phyloP scores from a whole-genome alignment of 2,888 invertebrate genomes.

The Junonia oenone region DNA sequence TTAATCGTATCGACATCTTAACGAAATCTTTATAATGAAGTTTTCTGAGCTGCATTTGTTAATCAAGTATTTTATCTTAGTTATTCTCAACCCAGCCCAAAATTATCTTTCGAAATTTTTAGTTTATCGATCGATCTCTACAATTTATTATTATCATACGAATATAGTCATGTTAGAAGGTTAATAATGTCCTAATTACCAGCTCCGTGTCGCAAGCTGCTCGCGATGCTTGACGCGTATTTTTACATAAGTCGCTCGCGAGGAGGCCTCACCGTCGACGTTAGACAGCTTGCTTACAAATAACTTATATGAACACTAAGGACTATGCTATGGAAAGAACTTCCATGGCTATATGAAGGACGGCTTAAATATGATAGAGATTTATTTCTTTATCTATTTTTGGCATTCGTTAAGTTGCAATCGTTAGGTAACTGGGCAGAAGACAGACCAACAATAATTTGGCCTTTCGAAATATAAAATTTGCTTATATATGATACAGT shows the following conservation, averaged over 20 bases:
- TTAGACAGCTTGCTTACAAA: slow-evolving; percentile 11
- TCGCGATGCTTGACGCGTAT: slow-evolving; percentile 15
- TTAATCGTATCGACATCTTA: background rate
- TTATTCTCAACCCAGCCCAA: no score
- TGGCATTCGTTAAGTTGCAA: background rate
- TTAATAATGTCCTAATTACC: slow-evolving; percentile 8
- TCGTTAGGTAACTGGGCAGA: background rate
- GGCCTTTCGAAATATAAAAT: background rate
- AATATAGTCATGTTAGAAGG: slow-evolving; percentile 8
- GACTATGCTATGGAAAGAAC: no score
- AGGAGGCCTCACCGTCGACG: background rate
- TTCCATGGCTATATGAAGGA: no score
- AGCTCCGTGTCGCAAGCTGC: slow-evolving; percentile 11
- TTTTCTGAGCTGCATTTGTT: no score
- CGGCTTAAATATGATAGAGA: no score
- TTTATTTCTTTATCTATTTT: background rate
- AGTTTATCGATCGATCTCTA: background rate
- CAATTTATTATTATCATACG: background rate
- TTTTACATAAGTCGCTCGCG: slow-evolving; percentile 12
- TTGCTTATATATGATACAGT: slow-evolving; percentile 8
- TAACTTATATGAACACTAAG: background rate
- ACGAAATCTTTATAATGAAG: background rate
- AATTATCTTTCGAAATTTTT: background rate
- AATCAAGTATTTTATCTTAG: no score
- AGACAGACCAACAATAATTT: background rate